These are phyloP conservation scores for Chionodraco myersi DNA, from an alignment of 2,113 vertebrate species.

Conservation along the genomic window DNA sequence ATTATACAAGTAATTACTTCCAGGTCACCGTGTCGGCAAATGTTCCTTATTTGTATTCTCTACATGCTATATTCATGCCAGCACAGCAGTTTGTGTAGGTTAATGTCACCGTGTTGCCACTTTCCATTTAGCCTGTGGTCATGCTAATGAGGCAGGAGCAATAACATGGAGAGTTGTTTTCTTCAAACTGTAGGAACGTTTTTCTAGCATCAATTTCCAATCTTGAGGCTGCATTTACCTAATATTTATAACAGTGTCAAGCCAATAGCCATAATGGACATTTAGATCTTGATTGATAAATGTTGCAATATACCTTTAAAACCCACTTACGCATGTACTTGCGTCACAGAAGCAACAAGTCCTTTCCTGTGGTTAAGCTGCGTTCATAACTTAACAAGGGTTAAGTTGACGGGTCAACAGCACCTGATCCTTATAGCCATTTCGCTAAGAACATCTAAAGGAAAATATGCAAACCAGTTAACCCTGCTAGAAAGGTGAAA, in stretches of 20 bases:
- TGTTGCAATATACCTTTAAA: neutral
- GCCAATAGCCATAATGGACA: neutral
- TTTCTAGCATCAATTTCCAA: neutral
- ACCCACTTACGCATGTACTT: neutral
- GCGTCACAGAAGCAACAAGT: constrained; percentile 1
- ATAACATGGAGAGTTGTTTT: neutral
- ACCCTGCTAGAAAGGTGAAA: constrained; percentile 62
- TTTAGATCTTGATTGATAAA: neutral
- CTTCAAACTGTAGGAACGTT: neutral
- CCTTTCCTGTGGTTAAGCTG: constrained; percentile 42
- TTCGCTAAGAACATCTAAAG: constrained; percentile 39
- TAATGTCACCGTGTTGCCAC: too few relatives aligned
- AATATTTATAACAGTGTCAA: neutral
- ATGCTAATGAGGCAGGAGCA: neutral
- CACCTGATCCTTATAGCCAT: constrained; percentile 47
- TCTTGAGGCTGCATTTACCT: neutral
- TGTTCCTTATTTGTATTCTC: neutral
- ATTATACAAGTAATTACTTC: neutral
- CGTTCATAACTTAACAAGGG: constrained; percentile 32
- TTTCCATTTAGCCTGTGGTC: neutral
- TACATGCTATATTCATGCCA: neutral
- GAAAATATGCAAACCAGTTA: constrained; percentile 70
- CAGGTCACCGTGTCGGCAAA: neutral
- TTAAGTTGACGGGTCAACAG: constrained; percentile 61
- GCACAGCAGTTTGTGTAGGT: neutral